A percentile compares a stretch with the other conserved stretches of the same genome.
Evolutionary conservation across 2,113 vertebrate species (phyloP).

Genomic region (Atherinomorus stipes): DNA sequence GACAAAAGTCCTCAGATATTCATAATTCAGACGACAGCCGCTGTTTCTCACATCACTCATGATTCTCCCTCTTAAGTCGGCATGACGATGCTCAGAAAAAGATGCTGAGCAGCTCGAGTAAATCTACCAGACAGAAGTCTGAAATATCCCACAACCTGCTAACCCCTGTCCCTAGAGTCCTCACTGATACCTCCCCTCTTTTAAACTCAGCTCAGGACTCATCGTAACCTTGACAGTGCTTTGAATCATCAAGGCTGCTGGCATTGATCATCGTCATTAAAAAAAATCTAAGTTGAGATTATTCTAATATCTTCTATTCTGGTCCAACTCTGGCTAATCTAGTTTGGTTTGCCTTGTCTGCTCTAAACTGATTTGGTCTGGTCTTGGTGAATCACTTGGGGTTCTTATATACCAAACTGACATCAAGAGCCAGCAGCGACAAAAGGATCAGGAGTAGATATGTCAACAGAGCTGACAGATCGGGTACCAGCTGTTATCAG

Average conservation of each 20-base stretch:
- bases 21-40: slow-evolving; percentile 80
- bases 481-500: too few species aligned
- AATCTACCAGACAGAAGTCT: slow-evolving; percentile 15
- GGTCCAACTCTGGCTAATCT: not conserved
- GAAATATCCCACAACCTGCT: slow-evolving; percentile 28
- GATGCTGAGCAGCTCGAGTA: slow-evolving; percentile 12
- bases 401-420: too few species aligned
- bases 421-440: too few species aligned
- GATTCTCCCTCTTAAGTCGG: slow-evolving; percentile 54
- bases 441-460: too few species aligned
- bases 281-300: not conserved
- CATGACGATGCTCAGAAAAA: slow-evolving; percentile 35
- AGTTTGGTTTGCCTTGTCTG: not conserved
- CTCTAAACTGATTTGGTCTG: not conserved
- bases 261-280: not conserved
- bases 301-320: not conserved
- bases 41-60: slow-evolving; percentile 67
- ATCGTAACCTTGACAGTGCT: not conserved
- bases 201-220: not conserved
- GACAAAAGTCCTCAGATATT: slow-evolving; percentile 83
- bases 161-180: not conserved
- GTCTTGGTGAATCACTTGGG: not conserved
- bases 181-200: not conserved
- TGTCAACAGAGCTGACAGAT: too few species aligned
- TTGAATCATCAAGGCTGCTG: not conserved